These are phyloP conservation scores for Drosophila pseudotakahashii DNA, from an alignment of 2,888 invertebrate species.

Conservation along the genomic window DNA sequence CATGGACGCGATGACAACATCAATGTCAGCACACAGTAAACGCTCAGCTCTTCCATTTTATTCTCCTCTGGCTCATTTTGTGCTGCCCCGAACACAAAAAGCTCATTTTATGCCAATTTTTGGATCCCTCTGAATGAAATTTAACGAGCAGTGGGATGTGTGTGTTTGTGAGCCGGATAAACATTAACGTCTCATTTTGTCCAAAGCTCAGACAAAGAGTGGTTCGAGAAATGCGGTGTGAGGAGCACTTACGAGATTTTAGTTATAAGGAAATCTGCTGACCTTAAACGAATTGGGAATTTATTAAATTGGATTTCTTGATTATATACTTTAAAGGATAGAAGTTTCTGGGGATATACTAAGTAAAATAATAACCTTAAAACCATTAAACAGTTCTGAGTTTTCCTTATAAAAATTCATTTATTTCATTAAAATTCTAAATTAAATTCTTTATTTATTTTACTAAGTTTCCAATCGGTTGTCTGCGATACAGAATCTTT, in stretches of 20 bases:
- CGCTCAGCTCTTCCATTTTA: slow-evolving; percentile 18
- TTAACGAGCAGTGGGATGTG: slow-evolving; percentile 49
- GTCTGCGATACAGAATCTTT: neutral
- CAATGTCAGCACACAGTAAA: slow-evolving; percentile 56
- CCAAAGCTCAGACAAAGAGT: slow-evolving; percentile 23
- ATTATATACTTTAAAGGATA: neutral
- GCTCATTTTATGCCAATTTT: slow-evolving; percentile 76
- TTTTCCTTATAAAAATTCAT: too few species aligned
- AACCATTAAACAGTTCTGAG: too few species aligned
- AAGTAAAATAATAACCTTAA: too few species aligned
- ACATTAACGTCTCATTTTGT: slow-evolving; percentile 58
- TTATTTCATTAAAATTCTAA: too few species aligned
- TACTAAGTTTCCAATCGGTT: neutral
- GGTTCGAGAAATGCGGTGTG: neutral
- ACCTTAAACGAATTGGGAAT: neutral
- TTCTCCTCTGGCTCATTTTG: slow-evolving; percentile 10
- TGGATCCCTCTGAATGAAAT: slow-evolving; percentile 63
- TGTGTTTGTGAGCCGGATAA: slow-evolving; percentile 18
- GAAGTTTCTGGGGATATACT: too few species aligned
- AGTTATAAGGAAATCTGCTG: neutral
- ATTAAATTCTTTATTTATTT: too few species aligned
- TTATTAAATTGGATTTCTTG: neutral
- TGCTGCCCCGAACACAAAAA: slow-evolving; percentile 53
- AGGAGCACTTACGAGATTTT: neutral
- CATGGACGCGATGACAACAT: slow-evolving; percentile 55